phyloP scores from a whole-genome alignment of 2,113 vertebrate genomes.

The Anser brachyrhynchus region DNA sequence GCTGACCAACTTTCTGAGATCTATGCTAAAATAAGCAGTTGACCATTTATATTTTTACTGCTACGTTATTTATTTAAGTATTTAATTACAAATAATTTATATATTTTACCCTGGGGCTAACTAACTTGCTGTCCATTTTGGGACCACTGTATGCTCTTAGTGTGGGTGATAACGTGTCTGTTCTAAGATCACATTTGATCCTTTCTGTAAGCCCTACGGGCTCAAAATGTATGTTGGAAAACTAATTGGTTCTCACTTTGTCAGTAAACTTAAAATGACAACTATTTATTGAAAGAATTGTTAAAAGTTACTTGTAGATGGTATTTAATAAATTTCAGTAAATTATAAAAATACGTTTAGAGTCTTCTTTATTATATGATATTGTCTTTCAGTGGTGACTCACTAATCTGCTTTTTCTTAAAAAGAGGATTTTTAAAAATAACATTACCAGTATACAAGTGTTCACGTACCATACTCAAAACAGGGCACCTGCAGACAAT shows the following conservation, averaged over 20 bases:
- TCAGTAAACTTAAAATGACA: slow-evolving; percentile 37
- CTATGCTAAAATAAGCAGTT: slow-evolving; percentile 49
- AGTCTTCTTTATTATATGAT: background rate
- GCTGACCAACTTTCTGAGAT: background rate
- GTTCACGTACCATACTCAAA: background rate
- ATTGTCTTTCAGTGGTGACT: background rate
- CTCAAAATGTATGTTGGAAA: slow-evolving; percentile 45
- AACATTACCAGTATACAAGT: background rate
- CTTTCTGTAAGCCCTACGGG: slow-evolving; percentile 80
- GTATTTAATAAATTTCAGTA: slow-evolving; percentile 34
- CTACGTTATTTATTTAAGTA: slow-evolving; percentile 77
- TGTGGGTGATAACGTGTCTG: background rate
- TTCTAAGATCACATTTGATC: slow-evolving; percentile 73
- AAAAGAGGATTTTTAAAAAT: background rate
- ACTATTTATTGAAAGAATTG: slow-evolving; percentile 73
- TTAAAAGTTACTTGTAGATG: background rate
- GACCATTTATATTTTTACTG: slow-evolving; percentile 63
- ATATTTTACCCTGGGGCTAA: slow-evolving; percentile 51
- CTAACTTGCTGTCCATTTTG: slow-evolving; percentile 21
- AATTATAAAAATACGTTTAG: background rate
- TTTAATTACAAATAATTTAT: slow-evolving; percentile 77
- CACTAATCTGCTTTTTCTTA: background rate
- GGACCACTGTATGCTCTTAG: slow-evolving; percentile 4
- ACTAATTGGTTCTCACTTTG: slow-evolving; percentile 1
- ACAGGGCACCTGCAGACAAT: background rate